Conservation (phyloP, 2,888 invertebrate species). For the Plemyria rubiginata region DNA sequence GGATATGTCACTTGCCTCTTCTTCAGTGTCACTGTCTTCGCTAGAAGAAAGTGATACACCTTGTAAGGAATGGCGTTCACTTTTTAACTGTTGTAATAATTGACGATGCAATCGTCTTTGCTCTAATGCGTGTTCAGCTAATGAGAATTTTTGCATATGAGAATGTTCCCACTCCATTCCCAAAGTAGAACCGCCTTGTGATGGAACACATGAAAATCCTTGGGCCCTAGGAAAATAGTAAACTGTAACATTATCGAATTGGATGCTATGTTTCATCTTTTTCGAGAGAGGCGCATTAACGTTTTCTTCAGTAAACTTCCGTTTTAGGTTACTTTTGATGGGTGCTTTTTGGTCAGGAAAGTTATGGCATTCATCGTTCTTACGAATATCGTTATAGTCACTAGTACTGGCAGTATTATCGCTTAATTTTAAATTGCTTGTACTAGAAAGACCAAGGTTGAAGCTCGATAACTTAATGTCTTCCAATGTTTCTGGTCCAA, state of each 20-base stretch:
- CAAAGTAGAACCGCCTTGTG: slow-evolving; percentile 95
- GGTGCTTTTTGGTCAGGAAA: slow-evolving; percentile 53
- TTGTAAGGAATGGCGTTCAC: slow-evolving; percentile 86
- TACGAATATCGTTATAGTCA: slow-evolving; percentile 44
- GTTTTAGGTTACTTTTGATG: slow-evolving; percentile 88
- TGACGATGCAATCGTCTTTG: slow-evolving; percentile 94
- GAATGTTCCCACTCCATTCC: slow-evolving; percentile 94
- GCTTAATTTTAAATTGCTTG: slow-evolving; percentile 51
- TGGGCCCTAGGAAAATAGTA: slow-evolving; percentile 97
- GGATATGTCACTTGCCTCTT: slow-evolving; percentile 91
- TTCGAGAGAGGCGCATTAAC: slow-evolving; percentile 79
- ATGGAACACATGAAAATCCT: slow-evolving; percentile 96
- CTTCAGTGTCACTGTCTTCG: slow-evolving; percentile 93
- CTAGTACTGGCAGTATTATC: slow-evolving; percentile 42
- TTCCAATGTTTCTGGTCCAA: slow-evolving; percentile 90
- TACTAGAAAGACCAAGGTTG: slow-evolving; percentile 64
- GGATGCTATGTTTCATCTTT: slow-evolving; percentile 92
- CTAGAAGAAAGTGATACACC: slow-evolving; percentile 88
- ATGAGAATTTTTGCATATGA: slow-evolving; percentile 90
- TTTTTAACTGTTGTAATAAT: slow-evolving; percentile 89
- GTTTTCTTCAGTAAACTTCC: slow-evolving; percentile 78
- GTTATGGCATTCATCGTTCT: slow-evolving; percentile 45
- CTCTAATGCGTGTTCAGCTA: slow-evolving; percentile 95
- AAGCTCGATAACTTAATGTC: slow-evolving; percentile 77
- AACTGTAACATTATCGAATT: slow-evolving; percentile 96